Percentiles rank a stretch among this genome's conserved stretches.
Conservation (phyloP, 2,888 invertebrate genomes). For the Hypsopygia costalis region DNA sequence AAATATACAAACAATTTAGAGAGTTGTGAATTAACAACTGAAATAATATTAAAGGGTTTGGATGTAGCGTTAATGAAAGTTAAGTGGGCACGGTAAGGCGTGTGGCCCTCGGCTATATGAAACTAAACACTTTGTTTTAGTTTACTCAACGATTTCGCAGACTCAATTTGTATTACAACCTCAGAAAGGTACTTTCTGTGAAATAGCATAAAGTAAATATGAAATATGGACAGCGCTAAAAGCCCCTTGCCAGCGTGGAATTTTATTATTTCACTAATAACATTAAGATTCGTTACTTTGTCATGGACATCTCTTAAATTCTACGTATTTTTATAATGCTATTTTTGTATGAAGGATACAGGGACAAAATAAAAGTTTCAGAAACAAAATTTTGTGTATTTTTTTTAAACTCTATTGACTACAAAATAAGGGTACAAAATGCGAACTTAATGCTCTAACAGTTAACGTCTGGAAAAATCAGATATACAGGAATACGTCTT, state of each 20-base stretch:
- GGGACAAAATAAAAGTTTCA: too few relatives aligned
- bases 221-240: slow-evolving; percentile 28
- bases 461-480: too few relatives aligned
- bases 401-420: too few relatives aligned
- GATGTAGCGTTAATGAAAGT: slow-evolving; percentile 46
- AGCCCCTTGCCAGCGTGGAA: slow-evolving; percentile 27
- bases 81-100: slow-evolving; percentile 32
- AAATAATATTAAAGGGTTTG: slow-evolving; percentile 42
- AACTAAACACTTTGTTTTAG: slow-evolving; percentile 59
- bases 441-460: too few relatives aligned
- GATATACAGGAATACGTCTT: too few relatives aligned
- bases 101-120: slow-evolving; percentile 48
- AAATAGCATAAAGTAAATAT: slow-evolving; percentile 37
- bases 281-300: background rate
- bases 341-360: too few relatives aligned
- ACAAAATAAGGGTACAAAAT: too few relatives aligned
- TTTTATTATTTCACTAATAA: slow-evolving; percentile 23
- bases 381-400: too few relatives aligned
- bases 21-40: slow-evolving; percentile 22
- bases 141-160: slow-evolving; percentile 56
- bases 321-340: too few relatives aligned
- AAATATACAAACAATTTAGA: slow-evolving; percentile 22
- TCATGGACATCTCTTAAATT: too few relatives aligned
- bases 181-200: slow-evolving; percentile 44
- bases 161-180: slow-evolving; percentile 61